These are phyloP conservation scores for Prosopocoilus inquinatus DNA, from an alignment of 2,888 invertebrate genomes.

Conservation along the genomic window DNA sequence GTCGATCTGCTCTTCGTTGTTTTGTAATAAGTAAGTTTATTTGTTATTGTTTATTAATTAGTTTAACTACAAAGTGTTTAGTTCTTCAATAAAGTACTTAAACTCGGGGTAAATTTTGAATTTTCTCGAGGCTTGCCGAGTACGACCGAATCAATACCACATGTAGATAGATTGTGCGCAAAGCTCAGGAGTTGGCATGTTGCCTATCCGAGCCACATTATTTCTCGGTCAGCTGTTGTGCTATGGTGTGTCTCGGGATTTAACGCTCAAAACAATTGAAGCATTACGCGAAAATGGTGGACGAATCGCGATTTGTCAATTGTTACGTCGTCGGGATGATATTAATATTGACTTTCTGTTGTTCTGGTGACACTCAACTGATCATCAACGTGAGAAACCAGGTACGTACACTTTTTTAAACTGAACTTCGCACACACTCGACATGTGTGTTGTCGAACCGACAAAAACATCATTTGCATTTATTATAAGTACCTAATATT, in stretches of 20 bases:
- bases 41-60: background rate
- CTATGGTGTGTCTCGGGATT: constrained; percentile 30
- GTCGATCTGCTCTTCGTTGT: too few species aligned
- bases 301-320: constrained; percentile 13
- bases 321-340: background rate
- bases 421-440: too few species aligned
- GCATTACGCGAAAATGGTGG: constrained; percentile 26
- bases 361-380: constrained; percentile 39
- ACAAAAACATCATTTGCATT: too few species aligned
- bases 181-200: constrained; percentile 12
- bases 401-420: constrained; percentile 31
- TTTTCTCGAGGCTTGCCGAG: constrained; percentile 7
- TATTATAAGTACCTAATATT: too few species aligned
- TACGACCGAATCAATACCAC: constrained; percentile 20
- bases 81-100: background rate
- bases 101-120: background rate
- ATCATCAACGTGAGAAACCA: constrained; percentile 48
- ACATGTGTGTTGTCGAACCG: too few species aligned
- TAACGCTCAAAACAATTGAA: constrained; percentile 25
- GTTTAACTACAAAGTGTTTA: background rate
- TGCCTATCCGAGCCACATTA: constrained; percentile 31
- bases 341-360: constrained; percentile 28
- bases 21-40: background rate
- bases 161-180: constrained; percentile 19
- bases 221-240: constrained; percentile 31